Evolutionary conservation across 2,888 invertebrate species (phyloP), one percentile per base, ranked within the genome.

Genomic region (Acanthosepion lycidas): DNA sequence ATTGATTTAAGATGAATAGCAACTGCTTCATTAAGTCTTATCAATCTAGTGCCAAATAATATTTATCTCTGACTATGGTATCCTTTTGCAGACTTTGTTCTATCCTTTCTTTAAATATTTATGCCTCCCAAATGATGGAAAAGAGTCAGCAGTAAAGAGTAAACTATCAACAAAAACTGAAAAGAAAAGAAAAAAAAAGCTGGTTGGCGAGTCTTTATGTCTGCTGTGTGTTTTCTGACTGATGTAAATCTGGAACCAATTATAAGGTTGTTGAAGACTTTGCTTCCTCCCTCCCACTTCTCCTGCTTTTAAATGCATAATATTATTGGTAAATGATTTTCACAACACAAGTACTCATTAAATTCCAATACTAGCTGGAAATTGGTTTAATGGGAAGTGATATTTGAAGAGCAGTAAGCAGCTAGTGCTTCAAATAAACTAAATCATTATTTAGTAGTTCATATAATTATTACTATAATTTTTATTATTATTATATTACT

Each of bases 261-360:
- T 78, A 78, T 78, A 78, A 78, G 78, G 28, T 78, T 78, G 78
- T 78, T 78, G 28, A 78, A 78, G 12, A 6, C 78, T 78, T 78
- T 28, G 28, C 78, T 78, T 78, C 8, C 12, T 26, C 26, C 26
- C 78, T 28, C 28, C 78, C 9, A 78, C 78, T 9, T 26, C 26
- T 78, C 28, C 20, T 20, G 8, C 20, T 28, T 12, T 78, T 12
- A 28, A 12, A 28, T 78, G 78, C 28, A 23, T 64, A 64, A 64
- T 64, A 78, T 28, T 78, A 78, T n/a, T 28, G 78, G 78, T 78
- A 78, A 78, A 78, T n/a, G 78, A 78, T 78, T 78, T 78, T 78
- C 55, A 55, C 55, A 55, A 55, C 55, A 55, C 55, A 55, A 55
- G 55, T 55, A 55, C 55, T 55, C 55, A 55, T 55, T 55, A 55